These are phyloP conservation scores for Lepidurus packardi DNA, from an alignment of 1,140 invertebrate genomes.

Conservation along the genomic window DNA sequence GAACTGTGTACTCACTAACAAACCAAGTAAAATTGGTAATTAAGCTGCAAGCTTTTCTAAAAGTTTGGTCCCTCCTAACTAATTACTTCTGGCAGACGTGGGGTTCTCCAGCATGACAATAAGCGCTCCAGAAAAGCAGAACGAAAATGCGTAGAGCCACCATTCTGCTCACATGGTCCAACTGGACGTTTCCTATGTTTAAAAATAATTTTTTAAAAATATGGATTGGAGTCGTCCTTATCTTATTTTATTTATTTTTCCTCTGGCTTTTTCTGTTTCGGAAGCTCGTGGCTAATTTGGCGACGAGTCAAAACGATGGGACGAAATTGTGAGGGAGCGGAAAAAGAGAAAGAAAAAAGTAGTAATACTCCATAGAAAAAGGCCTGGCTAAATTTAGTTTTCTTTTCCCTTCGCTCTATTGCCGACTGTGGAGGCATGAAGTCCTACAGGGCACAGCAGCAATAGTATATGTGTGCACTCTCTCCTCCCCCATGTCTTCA, in stretches of 20 bases:
- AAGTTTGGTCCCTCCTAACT: background rate
- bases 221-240: background rate
- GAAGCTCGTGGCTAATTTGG: background rate
- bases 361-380: background rate
- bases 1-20: background rate
- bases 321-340: background rate
- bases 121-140: conserved; percentile 9
- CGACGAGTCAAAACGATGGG: conserved; percentile 17
- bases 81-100: conserved; percentile 1
- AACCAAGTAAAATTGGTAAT: background rate
- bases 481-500: background rate
- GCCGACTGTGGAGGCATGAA: background rate
- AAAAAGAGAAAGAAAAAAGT: background rate
- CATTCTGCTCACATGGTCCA: conserved; percentile 21
- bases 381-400: conserved; percentile 11
- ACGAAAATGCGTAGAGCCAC: conserved; percentile 11
- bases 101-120: background rate
- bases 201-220: conserved; percentile 15
- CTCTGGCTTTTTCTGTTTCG: background rate
- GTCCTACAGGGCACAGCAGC: background rate
- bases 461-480: background rate
- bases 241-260: background rate
- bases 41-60: background rate
- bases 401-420: background rate
- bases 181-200: background rate